A percentile compares a stretch with the other conserved stretches of the same genome.
Conservation (phyloP, 2,888 invertebrate species). For the Lithophane ornitopus region DNA sequence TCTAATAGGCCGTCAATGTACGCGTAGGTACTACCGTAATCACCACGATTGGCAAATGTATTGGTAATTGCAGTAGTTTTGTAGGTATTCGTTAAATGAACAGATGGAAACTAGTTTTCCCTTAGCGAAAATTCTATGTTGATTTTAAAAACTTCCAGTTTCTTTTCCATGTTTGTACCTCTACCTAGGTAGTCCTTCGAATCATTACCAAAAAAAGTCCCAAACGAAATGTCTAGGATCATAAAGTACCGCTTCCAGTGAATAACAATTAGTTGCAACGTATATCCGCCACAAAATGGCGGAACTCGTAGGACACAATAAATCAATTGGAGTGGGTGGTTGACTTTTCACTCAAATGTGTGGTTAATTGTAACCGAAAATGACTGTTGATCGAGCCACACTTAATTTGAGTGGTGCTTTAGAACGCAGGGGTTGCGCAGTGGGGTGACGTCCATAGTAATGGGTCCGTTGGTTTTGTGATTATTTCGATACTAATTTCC, state of each 20-base stretch:
- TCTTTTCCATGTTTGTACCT: background rate
- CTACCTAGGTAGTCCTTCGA: background rate
- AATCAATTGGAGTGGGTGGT: constrained; percentile 91
- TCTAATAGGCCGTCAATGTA: background rate
- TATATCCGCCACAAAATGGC: constrained; percentile 87
- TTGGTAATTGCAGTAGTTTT: background rate
- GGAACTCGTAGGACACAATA: constrained; percentile 89
- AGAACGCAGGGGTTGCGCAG: constrained; percentile 81
- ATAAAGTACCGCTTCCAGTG: constrained; percentile 69
- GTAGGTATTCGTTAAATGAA: background rate
- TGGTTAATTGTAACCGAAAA: constrained; percentile 91
- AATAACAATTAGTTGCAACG: constrained; percentile 66
- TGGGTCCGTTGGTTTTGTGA: constrained; percentile 85
- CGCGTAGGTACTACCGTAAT: background rate
- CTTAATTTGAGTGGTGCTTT: constrained; percentile 90
- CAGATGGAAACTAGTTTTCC: background rate
- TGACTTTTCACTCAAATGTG: constrained; percentile 91
- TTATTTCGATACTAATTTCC: constrained; percentile 85
- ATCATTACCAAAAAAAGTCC: background rate
- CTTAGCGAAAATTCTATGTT: background rate
- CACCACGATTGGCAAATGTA: background rate
- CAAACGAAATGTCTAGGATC: background rate
- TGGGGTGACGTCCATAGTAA: constrained; percentile 80
- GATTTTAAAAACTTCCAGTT: background rate
- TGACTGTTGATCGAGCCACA: constrained; percentile 91